Conservation (phyloP, 2,113 vertebrate genomes). For the Aspiorhynchus laticeps region DNA sequence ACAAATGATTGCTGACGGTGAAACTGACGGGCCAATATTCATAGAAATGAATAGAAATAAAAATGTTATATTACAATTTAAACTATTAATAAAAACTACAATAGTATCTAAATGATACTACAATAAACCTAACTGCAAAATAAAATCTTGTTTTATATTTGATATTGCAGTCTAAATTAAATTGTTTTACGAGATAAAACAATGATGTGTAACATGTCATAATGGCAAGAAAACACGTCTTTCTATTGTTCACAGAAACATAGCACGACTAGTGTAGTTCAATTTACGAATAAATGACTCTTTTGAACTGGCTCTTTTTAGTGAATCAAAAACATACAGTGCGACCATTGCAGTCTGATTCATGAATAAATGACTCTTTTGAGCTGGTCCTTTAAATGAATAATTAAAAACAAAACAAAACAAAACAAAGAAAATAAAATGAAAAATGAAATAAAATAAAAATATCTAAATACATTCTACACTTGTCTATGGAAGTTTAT, state of each 20-base stretch:
- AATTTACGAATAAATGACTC: background rate
- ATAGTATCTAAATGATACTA: no score
- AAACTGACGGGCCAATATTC: background rate
- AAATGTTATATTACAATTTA: no score
- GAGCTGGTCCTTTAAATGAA: background rate
- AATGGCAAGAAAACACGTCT: background rate
- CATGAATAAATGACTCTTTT: background rate
- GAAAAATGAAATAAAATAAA: no score
- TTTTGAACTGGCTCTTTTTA: background rate
- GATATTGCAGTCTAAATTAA: background rate
- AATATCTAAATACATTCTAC: background rate
- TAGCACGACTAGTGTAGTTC: background rate
- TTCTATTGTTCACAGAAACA: background rate
- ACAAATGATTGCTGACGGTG: background rate
- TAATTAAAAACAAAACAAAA: background rate
- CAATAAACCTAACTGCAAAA: background rate
- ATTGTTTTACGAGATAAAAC: no score
- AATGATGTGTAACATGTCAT: background rate
- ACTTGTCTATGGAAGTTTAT: background rate
- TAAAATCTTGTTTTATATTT: background rate
- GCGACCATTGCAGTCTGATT: background rate
- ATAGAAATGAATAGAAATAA: background rate
- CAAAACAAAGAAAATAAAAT: background rate
- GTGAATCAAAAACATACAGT: background rate
- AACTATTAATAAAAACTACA: background rate